Percentiles rank a stretch among this genome's conserved stretches.
phyloP scores from a whole-genome alignment of 1,140 invertebrate species.

The Drosophila paulistorum region DNA sequence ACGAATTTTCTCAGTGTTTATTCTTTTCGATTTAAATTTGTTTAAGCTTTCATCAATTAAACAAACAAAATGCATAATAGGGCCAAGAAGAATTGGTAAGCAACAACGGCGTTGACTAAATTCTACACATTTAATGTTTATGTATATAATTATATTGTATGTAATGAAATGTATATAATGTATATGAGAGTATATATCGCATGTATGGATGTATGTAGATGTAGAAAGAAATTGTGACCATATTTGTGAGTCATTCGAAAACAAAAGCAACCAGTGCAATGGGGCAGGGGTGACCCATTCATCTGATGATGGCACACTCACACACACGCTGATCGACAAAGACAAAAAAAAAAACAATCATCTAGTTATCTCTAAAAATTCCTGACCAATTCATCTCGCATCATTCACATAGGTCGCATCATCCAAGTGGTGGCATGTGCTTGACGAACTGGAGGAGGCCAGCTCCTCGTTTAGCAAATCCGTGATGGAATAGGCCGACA shows the following conservation, averaged over 20 bases:
- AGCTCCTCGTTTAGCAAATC: conserved; percentile 76
- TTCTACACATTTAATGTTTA: not conserved
- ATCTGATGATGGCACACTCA: conserved; percentile 36
- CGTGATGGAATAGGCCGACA: conserved; percentile 80
- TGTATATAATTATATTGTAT: not conserved
- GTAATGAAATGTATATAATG: not conserved
- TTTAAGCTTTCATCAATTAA: conserved; percentile 65
- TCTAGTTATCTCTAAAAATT: not conserved
- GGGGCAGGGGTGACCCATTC: conserved; percentile 1
- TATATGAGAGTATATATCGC: not conserved
- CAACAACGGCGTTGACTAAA: conserved; percentile 8
- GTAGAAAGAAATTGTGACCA: conserved; percentile 2
- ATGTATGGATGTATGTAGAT: not conserved
- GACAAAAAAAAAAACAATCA: conserved; percentile 5
- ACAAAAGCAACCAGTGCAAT: not conserved
- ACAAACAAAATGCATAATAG: conserved; percentile 59
- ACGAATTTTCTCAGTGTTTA: too few relatives aligned
- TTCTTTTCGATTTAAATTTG: conserved; percentile 17
- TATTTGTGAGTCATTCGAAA: not conserved
- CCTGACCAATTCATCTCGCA: conserved; percentile 47
- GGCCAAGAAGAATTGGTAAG: not conserved
- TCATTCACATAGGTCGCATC: conserved; percentile 67
- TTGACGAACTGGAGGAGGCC: conserved; percentile 9
- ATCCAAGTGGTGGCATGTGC: conserved; percentile 28
- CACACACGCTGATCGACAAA: not conserved